Evolutionary conservation across 2,888 invertebrate species (phyloP), one percentile per base, ranked within the genome.

Genomic region (Helicoverpa assulta): DNA sequence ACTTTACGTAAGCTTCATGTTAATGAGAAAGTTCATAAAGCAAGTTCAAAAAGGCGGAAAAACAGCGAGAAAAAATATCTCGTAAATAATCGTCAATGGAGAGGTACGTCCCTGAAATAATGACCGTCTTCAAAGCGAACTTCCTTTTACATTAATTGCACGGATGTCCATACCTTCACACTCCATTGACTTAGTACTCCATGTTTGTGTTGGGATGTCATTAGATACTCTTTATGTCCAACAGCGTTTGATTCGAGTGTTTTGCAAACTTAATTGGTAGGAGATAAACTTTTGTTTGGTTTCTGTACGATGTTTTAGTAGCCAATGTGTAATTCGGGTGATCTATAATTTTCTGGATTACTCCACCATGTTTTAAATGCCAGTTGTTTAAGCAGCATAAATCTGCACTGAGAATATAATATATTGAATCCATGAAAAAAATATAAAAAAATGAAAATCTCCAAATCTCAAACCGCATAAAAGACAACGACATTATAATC

Each of bases 191-290:
- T 67, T 18, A 18, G 3, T 50, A 14, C 59, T 78, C 76, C 10
- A 10, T 60, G 47, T 69, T 67, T 21, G 43, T 61, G 62, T 68
- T 57, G 55, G 62, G 70, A 68, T 73, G 77, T 77, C 82, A 77
- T 82, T 83, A 80, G 68, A 72, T 68, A 68, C 67, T 76, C 71
- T 74, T 72, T 82, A 74, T 77, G 72, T 72, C 66, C 68, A 60
- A 62, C 67, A 60, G 33, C 65, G 50, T 71, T 58, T 76, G 50
- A 80, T 76, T 79, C 50, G 76, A 61, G 58, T 81, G 69, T 83
- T 83, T 81, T 81, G 26, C 47, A 55, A 61, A 68, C 72, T 83
- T 75, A 70, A 83, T 78, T 78, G 70, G 64, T 70, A 47, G 26
- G 12, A 76, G 64, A 70, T 70, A 65, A 61, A 33, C 52, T 66